Evolutionary conservation across 1,140 invertebrate genomes (phyloP), one percentile per base, ranked within the genome.

Genomic region (Pseudobourletiella spinata): DNA sequence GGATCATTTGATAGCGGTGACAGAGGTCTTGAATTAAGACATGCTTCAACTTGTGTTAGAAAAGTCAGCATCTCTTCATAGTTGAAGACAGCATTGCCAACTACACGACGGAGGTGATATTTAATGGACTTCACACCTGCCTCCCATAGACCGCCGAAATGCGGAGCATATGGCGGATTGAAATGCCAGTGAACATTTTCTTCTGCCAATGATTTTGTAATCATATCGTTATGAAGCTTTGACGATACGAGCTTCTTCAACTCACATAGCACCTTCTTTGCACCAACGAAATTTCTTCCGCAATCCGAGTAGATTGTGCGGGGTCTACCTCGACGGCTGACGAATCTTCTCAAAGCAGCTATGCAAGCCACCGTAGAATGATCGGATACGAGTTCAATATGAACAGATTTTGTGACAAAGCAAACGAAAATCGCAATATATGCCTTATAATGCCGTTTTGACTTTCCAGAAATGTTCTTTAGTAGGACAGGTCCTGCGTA

Each of bases 11-110:
- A 70, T 1, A 77, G 35, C 26, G 73, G 71, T 26, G 66, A 73
- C 18, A 77, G 30, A 18, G 73, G 74, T 30, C 74, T 69, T 20
- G 72, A 75, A 67, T 77, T 78, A 3, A 76, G 59, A 35, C 71
- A 56, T 1, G 73, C 70, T 51, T 74, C 73, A 14, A 74, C 63
- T 59, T 73, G 72, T 35, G 64, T 67, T 24, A 74, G 46, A 20
- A 71, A n/a, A n/a, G n/a, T n/a, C n/a, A n/a, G n/a, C n/a, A n/a
- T n/a, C n/a, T n/a, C n/a, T n/a, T n/a, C n/a, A n/a, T n/a, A n/a
- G n/a, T n/a, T n/a, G n/a, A n/a, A n/a, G n/a, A n/a, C n/a, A n/a
- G n/a, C n/a, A n/a, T n/a, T n/a, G n/a, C n/a, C n/a, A n/a, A n/a
- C n/a, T n/a, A n/a, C n/a, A n/a, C n/a, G n/a, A n/a, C n/a, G n/a